Conservation (phyloP, 92 coral and sea anemone genomes). For the Siderastrea siderea region DNA sequence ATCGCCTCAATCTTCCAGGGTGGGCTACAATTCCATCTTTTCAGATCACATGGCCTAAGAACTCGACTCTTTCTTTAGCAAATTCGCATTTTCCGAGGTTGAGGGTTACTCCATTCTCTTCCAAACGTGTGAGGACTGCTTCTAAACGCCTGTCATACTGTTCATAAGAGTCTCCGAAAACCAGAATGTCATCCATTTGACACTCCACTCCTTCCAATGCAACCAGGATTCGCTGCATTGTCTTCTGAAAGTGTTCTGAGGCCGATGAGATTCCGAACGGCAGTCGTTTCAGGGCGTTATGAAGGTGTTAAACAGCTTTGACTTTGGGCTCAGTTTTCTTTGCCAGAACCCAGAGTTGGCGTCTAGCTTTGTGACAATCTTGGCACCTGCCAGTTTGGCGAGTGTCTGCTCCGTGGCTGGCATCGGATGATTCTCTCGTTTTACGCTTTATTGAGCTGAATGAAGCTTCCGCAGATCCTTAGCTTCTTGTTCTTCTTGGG, state of each 20-base stretch:
- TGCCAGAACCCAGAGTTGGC: slow-evolving; percentile 81
- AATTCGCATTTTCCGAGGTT: slow-evolving; percentile 63
- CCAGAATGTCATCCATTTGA: slow-evolving; percentile 76
- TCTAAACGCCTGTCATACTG: slow-evolving; percentile 67
- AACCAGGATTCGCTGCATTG: slow-evolving; percentile 61
- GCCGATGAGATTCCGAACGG: slow-evolving; percentile 79
- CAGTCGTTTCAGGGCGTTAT: slow-evolving; percentile 65
- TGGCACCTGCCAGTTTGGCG: slow-evolving; percentile 73
- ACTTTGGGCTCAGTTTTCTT: slow-evolving; percentile 49
- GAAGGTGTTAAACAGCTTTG: slow-evolving; percentile 65
- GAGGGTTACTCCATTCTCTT: slow-evolving; percentile 53
- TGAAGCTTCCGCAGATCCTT: slow-evolving; percentile 69
- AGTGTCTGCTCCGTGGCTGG: slow-evolving; percentile 70
- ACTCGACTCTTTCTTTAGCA: slow-evolving; percentile 58
- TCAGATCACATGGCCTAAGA: slow-evolving; percentile 81
- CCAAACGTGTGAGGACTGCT: slow-evolving; percentile 46
- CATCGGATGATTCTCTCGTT: slow-evolving; percentile 71
- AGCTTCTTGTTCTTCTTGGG: slow-evolving; percentile 33
- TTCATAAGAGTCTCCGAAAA: slow-evolving; percentile 32
- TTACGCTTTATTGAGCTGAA: slow-evolving; percentile 65
- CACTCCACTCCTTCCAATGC: slow-evolving; percentile 65
- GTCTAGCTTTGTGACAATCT: slow-evolving; percentile 65
- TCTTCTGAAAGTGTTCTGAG: slow-evolving; percentile 73
- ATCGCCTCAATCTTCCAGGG: slow-evolving; percentile 59
- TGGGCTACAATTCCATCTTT: slow-evolving; percentile 69